Base-by-base conservation (phyloP, 1,140 invertebrate species). In the Caenorhabditis remanei region DNA sequence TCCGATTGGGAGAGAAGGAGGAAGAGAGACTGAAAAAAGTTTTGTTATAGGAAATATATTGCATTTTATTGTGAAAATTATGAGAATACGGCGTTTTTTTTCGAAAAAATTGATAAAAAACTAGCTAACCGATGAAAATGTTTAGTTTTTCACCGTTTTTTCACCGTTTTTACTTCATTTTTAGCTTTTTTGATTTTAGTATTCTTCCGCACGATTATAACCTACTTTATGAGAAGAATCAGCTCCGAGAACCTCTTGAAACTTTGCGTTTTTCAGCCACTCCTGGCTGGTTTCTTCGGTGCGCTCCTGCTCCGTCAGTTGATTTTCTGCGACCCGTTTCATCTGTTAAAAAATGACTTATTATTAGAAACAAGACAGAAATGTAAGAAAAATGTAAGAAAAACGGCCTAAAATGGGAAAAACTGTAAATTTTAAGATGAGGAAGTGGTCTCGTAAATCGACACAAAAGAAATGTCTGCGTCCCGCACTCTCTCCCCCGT, bases 161-260 rank as follows among this genome's bases (percentile, higher is more conserved):
- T 50, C 16, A 8, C 40, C 16, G 7, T 41, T 83, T 83, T 83
- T 2, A 24, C n/a, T n/a, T n/a, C n/a, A n/a, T n/a, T n/a, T n/a
- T n/a, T n/a, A n/a, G n/a, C n/a, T n/a, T n/a, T n/a, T n/a, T n/a
- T n/a, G n/a, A n/a, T n/a, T n/a, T n/a, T n/a, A n/a, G n/a, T n/a
- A n/a, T n/a, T n/a, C n/a, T n/a, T n/a, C n/a, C n/a, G n/a, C n/a
- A n/a, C n/a, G n/a, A n/a, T n/a, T n/a, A n/a, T n/a, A n/a, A n/a
- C 53, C 43, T 6, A 85, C 85, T 48, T 85, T 88, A 19, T 87
- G 88, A n/a, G 86, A 84, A 6, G 40, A 88, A 75, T 88, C 88
- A 50, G 75, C 84, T 86, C 75, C 79, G 32, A 88, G 67, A 55
- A 88, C 79, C n/a, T 88, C 88, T 21, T 84, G 79, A 50, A 88